phyloP scores from a whole-genome alignment of 2,113 vertebrate species.

The Gambusia holbrooki region DNA sequence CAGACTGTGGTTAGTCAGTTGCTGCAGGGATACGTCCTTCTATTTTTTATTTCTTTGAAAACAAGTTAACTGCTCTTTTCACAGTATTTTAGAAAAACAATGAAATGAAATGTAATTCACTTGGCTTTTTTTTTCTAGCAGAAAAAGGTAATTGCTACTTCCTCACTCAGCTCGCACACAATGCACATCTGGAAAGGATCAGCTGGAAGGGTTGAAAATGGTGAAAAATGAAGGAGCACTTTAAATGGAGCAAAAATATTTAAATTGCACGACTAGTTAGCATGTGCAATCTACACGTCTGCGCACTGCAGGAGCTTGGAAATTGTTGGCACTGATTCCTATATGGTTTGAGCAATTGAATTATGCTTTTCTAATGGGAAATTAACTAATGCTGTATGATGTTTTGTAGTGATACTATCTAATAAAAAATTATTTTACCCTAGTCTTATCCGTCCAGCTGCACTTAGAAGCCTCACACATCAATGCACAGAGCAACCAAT shows the following conservation, averaged over 20 bases:
- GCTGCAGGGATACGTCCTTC: slow-evolving; percentile 21
- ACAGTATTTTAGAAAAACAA: slow-evolving; percentile 31
- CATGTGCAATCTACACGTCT: slow-evolving; percentile 64
- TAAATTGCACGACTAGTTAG: slow-evolving; percentile 68
- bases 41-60: slow-evolving; percentile 24
- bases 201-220: slow-evolving; percentile 47
- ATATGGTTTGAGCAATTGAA: slow-evolving; percentile 6
- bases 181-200: slow-evolving; percentile 73
- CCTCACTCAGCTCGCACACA: slow-evolving; percentile 38
- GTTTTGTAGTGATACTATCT: neutral
- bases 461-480: neutral
- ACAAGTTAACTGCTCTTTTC: slow-evolving; percentile 37
- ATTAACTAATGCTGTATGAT: too few relatives aligned
- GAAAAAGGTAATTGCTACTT: slow-evolving; percentile 25
- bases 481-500: neutral
- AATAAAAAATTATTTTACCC: too few relatives aligned
- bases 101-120: slow-evolving; percentile 1
- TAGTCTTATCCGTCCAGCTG: too few relatives aligned
- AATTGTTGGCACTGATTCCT: slow-evolving; percentile 19
- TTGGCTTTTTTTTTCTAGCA: slow-evolving; percentile 1
- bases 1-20: slow-evolving; percentile 35
- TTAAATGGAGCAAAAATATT: slow-evolving; percentile 71
- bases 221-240: slow-evolving; percentile 75
- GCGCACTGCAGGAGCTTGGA: slow-evolving; percentile 63
- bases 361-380: neutral